These are phyloP conservation scores for Meles meles DNA, from an alignment of 2,113 vertebrate genomes.

Conservation along the genomic window DNA sequence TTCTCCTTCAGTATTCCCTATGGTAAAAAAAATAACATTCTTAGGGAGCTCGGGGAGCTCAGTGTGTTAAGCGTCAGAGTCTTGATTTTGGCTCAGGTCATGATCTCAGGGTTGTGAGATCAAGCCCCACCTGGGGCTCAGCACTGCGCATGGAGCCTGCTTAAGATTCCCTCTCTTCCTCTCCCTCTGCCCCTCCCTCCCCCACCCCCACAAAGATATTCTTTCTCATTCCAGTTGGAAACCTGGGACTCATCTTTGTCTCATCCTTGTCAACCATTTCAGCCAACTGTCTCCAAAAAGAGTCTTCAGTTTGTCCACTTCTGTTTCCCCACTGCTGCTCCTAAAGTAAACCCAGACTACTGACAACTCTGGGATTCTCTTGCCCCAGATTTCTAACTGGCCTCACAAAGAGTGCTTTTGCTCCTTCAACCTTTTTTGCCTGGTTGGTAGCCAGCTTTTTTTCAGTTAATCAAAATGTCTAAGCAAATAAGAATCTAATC, in stretches of 20 bases:
- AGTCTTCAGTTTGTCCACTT: neutral
- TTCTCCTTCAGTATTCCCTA: neutral
- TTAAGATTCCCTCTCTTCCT: neutral
- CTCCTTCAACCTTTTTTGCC: neutral
- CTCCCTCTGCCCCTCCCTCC: neutral
- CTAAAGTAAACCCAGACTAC: neutral
- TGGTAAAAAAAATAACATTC: neutral
- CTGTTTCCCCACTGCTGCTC: neutral
- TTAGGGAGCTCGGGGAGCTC: neutral
- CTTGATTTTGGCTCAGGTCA: neutral
- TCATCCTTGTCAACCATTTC: neutral
- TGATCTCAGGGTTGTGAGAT: neutral
- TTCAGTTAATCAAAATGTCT: slow-evolving; percentile 3
- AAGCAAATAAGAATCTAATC: slow-evolving; percentile 4
- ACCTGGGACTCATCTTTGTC: neutral
- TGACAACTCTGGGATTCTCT: neutral
- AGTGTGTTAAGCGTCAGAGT: neutral
- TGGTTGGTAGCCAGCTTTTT: neutral
- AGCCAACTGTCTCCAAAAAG: neutral
- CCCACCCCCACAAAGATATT: neutral
- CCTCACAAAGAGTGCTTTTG: neutral
- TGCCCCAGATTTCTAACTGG: neutral
- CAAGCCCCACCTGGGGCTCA: neutral
- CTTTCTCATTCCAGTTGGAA: neutral
- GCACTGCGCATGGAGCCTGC: neutral